Conservation (phyloP, 2,888 invertebrate species). For the Tenthredo distinguenda region DNA sequence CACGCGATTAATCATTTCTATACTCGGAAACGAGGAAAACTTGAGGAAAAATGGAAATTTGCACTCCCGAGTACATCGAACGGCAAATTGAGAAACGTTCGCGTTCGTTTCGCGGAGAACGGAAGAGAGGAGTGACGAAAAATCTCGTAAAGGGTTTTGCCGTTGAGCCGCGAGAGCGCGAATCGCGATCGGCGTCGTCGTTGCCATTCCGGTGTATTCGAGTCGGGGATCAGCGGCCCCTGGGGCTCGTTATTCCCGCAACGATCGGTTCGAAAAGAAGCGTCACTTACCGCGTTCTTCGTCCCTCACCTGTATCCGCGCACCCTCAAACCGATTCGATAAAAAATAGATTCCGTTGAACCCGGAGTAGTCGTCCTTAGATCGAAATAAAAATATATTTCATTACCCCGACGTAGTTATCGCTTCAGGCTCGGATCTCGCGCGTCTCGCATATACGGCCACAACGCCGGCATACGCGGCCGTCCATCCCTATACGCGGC, state of each 20-base stretch:
- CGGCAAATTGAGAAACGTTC: not conserved
- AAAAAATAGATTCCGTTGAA: constrained; percentile 75
- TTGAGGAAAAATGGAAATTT: not conserved
- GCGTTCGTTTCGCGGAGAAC: not conserved
- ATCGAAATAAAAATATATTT: constrained; percentile 80
- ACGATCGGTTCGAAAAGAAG: constrained; percentile 29
- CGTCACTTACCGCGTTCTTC: constrained; percentile 50
- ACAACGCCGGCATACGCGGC: no score
- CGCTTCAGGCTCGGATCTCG: constrained; percentile 66
- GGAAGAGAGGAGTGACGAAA: not conserved
- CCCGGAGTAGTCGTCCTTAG: constrained; percentile 81
- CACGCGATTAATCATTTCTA: not conserved
- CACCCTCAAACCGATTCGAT: constrained; percentile 54
- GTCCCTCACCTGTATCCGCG: constrained; percentile 50
- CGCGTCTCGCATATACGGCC: not conserved
- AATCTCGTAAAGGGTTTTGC: not conserved
- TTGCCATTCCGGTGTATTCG: constrained; percentile 55
- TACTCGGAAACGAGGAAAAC: not conserved
- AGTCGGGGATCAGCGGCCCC: constrained; percentile 63
- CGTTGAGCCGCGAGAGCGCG: not conserved
- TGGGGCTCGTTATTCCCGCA: constrained; percentile 70
- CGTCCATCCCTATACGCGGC: not conserved
- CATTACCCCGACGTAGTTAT: constrained; percentile 74
- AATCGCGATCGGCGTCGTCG: not conserved
- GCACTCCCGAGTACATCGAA: not conserved